These are phyloP conservation scores for Apodemus speciosus DNA, from an alignment of 2,113 vertebrate species.

Conservation along the genomic window DNA sequence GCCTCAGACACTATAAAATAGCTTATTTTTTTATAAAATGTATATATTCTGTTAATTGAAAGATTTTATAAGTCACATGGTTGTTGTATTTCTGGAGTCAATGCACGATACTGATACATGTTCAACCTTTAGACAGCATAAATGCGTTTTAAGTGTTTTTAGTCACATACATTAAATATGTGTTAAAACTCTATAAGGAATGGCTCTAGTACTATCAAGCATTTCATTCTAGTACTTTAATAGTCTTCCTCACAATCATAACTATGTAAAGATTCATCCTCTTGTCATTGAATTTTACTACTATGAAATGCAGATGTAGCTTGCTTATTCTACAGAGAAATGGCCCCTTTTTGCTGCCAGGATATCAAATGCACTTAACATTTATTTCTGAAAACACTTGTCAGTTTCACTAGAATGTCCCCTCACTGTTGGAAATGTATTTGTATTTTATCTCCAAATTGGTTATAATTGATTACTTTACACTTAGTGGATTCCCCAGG, in stretches of 20 bases:
- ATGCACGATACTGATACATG: too few relatives aligned
- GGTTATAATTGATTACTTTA: neutral
- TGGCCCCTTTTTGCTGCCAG: neutral
- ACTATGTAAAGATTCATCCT: neutral
- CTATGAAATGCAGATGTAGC: neutral
- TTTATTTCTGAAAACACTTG: neutral
- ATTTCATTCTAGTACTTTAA: neutral
- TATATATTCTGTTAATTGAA: neutral
- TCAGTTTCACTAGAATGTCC: neutral
- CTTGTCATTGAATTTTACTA: neutral
- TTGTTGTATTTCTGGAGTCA: neutral
- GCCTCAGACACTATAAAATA: neutral
- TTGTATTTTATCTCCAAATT: neutral
- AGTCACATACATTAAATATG: neutral
- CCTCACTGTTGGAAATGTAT: neutral
- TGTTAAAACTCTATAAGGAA: neutral
- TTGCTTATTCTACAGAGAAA: neutral
- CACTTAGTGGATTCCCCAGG: neutral
- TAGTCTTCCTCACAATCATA: neutral
- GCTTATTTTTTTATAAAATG: neutral
- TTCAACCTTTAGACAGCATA: neutral
- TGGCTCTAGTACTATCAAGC: neutral
- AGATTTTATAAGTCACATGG: neutral
- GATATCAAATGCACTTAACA: neutral
- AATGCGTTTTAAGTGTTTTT: neutral